Evolutionary conservation across 2,888 invertebrate species (phyloP), one percentile per base, ranked within the genome.

Genomic region (Zelleria hepariella): DNA sequence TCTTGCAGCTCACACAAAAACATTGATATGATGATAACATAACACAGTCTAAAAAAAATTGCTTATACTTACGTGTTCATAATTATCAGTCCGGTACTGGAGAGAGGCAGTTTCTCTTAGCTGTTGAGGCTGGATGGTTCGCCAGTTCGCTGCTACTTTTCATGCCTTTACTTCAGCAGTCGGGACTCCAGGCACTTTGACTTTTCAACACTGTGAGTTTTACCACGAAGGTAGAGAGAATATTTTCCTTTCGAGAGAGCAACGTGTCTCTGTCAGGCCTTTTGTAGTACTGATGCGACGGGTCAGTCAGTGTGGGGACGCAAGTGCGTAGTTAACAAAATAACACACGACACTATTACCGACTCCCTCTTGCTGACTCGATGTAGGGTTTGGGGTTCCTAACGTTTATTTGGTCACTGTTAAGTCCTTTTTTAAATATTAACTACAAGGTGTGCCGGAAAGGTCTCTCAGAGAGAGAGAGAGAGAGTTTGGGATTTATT

Each of bases 1-100:
- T 24, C 23, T 53, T 53, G n/a, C n/a, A n/a, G n/a, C n/a, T n/a
- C n/a, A n/a, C n/a, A n/a, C n/a, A 23, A 53, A 24, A 53, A 53
- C 53, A 53, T 51, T 42, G 53, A 53, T 25, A 53, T 25, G 27
- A 27, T 5, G 4, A 55, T 2, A 27, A 2, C 26, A 18, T 18
- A 20, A 55, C 52, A 27, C 15, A n/a, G 20, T 27, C 7, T 20
- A 74, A 75, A 76, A n/a, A n/a, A n/a, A n/a, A n/a, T n/a, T n/a
- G n/a, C n/a, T n/a, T n/a, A n/a, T 69, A 75, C 76, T 77, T 69
- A 77, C 77, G 66, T 60, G 68, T 65, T 63, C 80, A 80, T 75
- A 72, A 66, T 78, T 75, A 65, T 71, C 67, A 68, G 63, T 65
- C 65, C 63, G 66, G 61, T 63, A 65, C 62, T 57, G 24, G 62